These are phyloP conservation scores for Trissolcus brochymenae DNA, from an alignment of 2,888 invertebrate genomes.

Conservation along the genomic window DNA sequence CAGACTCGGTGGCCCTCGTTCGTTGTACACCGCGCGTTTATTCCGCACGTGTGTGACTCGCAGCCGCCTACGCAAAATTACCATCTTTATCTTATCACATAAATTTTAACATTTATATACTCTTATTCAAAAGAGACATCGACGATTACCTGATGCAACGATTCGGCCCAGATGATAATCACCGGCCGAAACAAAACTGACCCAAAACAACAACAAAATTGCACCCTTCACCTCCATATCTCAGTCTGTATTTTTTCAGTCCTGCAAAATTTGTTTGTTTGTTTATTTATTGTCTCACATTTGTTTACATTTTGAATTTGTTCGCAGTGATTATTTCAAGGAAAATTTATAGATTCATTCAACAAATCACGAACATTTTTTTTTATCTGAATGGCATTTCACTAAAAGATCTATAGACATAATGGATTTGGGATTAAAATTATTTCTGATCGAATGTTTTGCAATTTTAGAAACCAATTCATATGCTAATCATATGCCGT, in stretches of 20 bases:
- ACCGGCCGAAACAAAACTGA: slow-evolving; percentile 21
- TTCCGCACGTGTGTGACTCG: slow-evolving; percentile 73
- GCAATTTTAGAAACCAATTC: too few species aligned
- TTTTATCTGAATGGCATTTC: too few species aligned
- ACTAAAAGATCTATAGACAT: too few species aligned
- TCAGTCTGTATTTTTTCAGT: slow-evolving; percentile 46
- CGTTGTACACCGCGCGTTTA: slow-evolving; percentile 75
- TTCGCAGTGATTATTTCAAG: too few species aligned
- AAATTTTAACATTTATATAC: not conserved
- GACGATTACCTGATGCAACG: slow-evolving; percentile 62
- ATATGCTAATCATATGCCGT: too few species aligned
- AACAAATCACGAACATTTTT: too few species aligned
- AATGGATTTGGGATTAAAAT: too few species aligned
- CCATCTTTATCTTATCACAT: slow-evolving; percentile 15
- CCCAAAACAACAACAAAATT: slow-evolving; percentile 62
- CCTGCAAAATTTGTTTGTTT: not conserved
- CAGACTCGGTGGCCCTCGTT: slow-evolving; percentile 86
- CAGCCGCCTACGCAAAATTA: slow-evolving; percentile 64
- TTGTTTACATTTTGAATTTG: too few species aligned
- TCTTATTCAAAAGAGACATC: not conserved
- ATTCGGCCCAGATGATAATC: slow-evolving; percentile 55
- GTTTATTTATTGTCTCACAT: too few species aligned
- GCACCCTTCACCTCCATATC: slow-evolving; percentile 59
- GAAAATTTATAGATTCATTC: too few species aligned
- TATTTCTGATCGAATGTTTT: too few species aligned